These are phyloP conservation scores for Synanthedon tipuliformis DNA, from an alignment of 2,888 invertebrate genomes.

Conservation along the genomic window DNA sequence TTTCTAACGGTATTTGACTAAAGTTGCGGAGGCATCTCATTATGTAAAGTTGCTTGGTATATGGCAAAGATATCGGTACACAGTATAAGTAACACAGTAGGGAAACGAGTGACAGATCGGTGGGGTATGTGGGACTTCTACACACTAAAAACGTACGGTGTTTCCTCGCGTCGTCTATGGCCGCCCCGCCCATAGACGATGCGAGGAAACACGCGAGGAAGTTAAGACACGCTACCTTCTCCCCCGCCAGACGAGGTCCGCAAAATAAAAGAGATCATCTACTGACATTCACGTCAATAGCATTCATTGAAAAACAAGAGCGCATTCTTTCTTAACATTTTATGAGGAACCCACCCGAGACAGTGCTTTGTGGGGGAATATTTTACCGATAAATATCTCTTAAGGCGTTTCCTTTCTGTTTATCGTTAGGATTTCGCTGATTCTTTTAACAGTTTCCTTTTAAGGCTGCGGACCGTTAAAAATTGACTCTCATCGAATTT, in stretches of 20 bases:
- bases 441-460: conserved; percentile 54
- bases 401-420: conserved; percentile 55
- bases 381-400: conserved; percentile 61
- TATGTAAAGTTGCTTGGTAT: conserved; percentile 21
- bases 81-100: neutral
- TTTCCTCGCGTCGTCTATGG: no score
- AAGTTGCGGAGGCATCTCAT: conserved; percentile 16
- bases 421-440: conserved; percentile 59
- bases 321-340: conserved; percentile 28
- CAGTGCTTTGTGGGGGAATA: conserved; percentile 45
- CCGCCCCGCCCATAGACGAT: no score
- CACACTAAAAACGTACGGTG: no score
- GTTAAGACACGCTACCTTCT: no score
- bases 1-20: conserved; percentile 5
- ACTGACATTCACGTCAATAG: no score
- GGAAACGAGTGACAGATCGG: no score
- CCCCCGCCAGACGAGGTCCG: no score
- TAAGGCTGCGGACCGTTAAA: no score
- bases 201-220: no score
- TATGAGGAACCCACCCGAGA: conserved; percentile 32
- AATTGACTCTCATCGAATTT: no score
- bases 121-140: no score
- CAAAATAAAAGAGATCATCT: no score
- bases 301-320: conserved; percentile 16
- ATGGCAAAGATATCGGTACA: neutral